Base-by-base conservation (phyloP, 2,888 invertebrate species). In the Alloscopus bannaensis region DNA sequence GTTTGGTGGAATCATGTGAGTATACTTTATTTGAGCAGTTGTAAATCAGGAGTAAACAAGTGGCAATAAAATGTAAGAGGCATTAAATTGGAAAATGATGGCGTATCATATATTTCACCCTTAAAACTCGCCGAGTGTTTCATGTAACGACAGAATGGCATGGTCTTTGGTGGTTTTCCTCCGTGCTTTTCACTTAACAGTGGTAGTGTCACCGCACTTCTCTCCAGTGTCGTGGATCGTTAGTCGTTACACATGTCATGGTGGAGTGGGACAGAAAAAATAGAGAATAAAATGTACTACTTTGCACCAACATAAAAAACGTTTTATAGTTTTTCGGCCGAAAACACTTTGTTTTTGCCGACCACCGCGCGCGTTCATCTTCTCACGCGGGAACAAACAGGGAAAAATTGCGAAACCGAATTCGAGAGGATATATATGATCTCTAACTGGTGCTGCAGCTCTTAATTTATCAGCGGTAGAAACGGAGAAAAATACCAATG, bases 41-140 rank as follows among this genome's bases (percentile, higher is more conserved):
- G 57, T 57, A 57, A 57, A 57, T 57, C 57, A 57, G 57, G 29
- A n/a, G 57, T 29, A 57, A 57, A 57, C 57, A 57, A 57, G 57
- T 28, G 22, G 57, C 57, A 26, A 57, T 57, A 57, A 57, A 57
- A 57, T 57, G 57, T 57, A 57, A 57, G 57, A 57, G 29, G 57
- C 57, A 57, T 57, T 57, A 57, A 57, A 57, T 28, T 16, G 57
- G 8, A 29, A 28, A 57, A 26, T 57, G 57, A 57, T 57, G 57
- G 16, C 6, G 57, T 28, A 29, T 57, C 4, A 4, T n/a, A 3
- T 3, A 3, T 36, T 57, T 57, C 16, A n/a, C n/a, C n/a, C n/a
- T n/a, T 57, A 57, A 28, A 57, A n/a, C n/a, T n/a, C n/a, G n/a
- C n/a, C n/a, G 29, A 28, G 29, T 57, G 28, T 57, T 57, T 28